phyloP scores from a whole-genome alignment of 2,888 invertebrate species.

The Hanleya hanleyi region DNA sequence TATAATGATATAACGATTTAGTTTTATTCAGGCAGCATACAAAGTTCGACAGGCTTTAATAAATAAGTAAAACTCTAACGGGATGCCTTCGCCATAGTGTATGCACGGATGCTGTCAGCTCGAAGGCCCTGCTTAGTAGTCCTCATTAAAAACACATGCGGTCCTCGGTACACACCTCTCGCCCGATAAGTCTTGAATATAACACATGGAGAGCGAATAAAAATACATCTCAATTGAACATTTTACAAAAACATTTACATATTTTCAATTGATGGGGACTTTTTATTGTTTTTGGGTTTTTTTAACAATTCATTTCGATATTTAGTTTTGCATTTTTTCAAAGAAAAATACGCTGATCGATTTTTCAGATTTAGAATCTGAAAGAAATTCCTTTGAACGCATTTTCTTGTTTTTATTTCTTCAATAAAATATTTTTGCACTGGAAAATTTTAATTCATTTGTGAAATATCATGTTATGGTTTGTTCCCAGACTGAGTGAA shows the following conservation, averaged over 20 bases:
- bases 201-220: not conserved
- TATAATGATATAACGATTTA: constrained; percentile 11
- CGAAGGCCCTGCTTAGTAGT: not conserved
- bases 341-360: not conserved
- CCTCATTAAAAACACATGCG: constrained; percentile 1
- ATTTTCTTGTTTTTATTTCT: not conserved
- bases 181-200: not conserved
- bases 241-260: no score
- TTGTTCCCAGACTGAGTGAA: not conserved
- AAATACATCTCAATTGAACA: not conserved
- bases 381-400: no score
- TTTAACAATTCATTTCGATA: no score
- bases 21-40: constrained; percentile 7
- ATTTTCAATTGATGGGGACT: no score
- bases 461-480: not conserved
- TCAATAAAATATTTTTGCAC: not conserved
- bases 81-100: not conserved
- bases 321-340: not conserved
- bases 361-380: no score
- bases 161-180: not conserved
- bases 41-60: not conserved
- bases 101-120: not conserved
- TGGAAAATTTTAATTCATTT: no score
- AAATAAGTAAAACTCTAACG: constrained; percentile 1
- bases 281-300: no score